phyloP scores from a whole-genome alignment of 2,113 vertebrate genomes.

The Plectropomus leopardus region DNA sequence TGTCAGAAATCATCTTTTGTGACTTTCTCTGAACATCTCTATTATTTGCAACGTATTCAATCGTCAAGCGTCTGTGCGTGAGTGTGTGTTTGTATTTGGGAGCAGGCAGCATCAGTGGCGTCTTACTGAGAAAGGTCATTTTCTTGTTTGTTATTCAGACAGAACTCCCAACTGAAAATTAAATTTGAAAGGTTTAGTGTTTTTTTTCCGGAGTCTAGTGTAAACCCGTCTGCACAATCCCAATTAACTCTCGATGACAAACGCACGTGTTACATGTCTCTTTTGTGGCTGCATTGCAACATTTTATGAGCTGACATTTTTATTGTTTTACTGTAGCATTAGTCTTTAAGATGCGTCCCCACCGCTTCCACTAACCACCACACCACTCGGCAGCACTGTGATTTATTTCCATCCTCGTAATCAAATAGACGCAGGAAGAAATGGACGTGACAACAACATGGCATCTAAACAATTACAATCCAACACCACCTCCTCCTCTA shows the following conservation, averaged over 20 bases:
- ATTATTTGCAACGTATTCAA: not conserved
- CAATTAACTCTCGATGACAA: not conserved
- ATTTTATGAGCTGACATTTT: not conserved
- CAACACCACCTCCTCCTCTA: conserved; percentile 1
- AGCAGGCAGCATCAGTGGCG: conserved; percentile 13
- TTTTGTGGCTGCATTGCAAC: not conserved
- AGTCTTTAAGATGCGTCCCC: not conserved
- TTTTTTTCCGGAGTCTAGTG: not conserved
- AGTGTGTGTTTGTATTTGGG: not conserved
- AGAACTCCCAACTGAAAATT: conserved; percentile 18
- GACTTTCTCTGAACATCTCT: conserved; percentile 8
- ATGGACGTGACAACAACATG: conserved; percentile 22
- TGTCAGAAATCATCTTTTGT: not conserved
- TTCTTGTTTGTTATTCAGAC: conserved; percentile 46
- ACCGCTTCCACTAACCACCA: not conserved
- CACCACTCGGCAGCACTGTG: not conserved
- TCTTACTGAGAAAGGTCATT: conserved; percentile 50
- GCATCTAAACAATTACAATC: conserved; percentile 19
- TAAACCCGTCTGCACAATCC: not conserved
- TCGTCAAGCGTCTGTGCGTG: not conserved
- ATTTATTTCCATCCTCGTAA: not conserved
- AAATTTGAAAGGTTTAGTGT: conserved; percentile 28
- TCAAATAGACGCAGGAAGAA: conserved; percentile 10
- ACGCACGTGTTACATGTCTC: not conserved
- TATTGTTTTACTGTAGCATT: not conserved